phyloP scores from a whole-genome alignment of 2,888 invertebrate genomes.

The Elmis aenea region DNA sequence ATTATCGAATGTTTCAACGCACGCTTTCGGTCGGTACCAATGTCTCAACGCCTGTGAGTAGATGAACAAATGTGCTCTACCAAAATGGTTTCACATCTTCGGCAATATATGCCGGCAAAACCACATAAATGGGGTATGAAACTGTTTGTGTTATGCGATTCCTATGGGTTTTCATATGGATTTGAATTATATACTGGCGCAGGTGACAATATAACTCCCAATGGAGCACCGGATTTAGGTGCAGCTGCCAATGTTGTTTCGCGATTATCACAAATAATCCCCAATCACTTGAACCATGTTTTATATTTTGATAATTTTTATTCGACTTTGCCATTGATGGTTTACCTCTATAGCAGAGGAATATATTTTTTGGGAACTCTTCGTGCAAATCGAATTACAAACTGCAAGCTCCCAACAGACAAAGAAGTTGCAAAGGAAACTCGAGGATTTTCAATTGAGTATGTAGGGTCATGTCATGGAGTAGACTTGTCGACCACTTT shows the following conservation, averaged over 20 bases:
- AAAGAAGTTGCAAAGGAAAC: background rate
- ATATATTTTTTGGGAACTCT: background rate
- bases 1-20: background rate
- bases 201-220: constrained; percentile 31
- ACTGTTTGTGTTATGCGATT: constrained; percentile 22
- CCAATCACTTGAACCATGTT: background rate
- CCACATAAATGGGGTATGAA: constrained; percentile 31
- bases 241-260: constrained; percentile 26
- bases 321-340: background rate
- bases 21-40: constrained; percentile 1
- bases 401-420: background rate
- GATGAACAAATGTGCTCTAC: constrained; percentile 25
- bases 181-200: constrained; percentile 35
- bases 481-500: background rate
- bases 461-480: background rate
- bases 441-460: background rate
- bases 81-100: constrained; percentile 21
- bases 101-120: constrained; percentile 26
- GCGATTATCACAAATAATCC: constrained; percentile 18
- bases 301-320: background rate
- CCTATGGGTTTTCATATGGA: constrained; percentile 24
- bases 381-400: background rate
- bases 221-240: constrained; percentile 30
- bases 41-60: constrained; percentile 13
- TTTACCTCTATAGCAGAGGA: background rate